These are phyloP conservation scores for Falco peregrinus DNA, from an alignment of 2,797 vertebrate genomes.

Conservation along the genomic window DNA sequence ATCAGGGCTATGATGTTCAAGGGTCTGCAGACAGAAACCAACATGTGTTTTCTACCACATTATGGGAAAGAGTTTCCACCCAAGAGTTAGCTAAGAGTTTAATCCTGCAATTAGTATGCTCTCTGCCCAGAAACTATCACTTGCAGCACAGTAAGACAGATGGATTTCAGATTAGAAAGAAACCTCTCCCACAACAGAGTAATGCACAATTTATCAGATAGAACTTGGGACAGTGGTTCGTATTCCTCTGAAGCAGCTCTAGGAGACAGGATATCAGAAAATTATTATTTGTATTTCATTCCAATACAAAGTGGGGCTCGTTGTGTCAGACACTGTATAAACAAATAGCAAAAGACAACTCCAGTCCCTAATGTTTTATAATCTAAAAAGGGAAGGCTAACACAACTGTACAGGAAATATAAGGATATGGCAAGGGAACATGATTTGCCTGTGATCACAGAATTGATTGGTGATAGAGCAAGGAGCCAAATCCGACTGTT, in stretches of 20 bases:
- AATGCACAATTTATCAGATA: conserved; percentile 34
- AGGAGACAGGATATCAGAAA: conserved; percentile 39
- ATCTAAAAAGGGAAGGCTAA: neutral
- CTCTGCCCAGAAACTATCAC: conserved; percentile 60
- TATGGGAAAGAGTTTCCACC: conserved; percentile 61
- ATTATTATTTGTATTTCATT: conserved; percentile 17
- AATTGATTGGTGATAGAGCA: neutral
- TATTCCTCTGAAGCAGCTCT: conserved; percentile 11
- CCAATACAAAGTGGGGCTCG: neutral
- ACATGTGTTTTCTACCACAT: conserved; percentile 55
- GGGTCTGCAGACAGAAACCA: conserved; percentile 21
- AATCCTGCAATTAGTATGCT: conserved; percentile 64
- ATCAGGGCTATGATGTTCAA: neutral
- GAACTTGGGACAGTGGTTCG: conserved; percentile 7
- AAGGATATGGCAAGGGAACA: neutral
- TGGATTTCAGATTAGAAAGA: conserved; percentile 51
- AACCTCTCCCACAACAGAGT: conserved; percentile 11
- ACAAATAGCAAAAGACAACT: neutral
- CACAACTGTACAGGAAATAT: neutral
- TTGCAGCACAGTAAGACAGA: conserved; percentile 46
- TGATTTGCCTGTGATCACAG: neutral
- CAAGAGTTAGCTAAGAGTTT: conserved; percentile 62
- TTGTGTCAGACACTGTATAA: conserved; percentile 15
- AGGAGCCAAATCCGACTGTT: neutral
- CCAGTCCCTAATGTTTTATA: neutral